Percentiles rank a stretch among this genome's conserved stretches.
Evolutionary conservation across 2,113 vertebrate species (phyloP).

Genomic region (Willisornis vidua): DNA sequence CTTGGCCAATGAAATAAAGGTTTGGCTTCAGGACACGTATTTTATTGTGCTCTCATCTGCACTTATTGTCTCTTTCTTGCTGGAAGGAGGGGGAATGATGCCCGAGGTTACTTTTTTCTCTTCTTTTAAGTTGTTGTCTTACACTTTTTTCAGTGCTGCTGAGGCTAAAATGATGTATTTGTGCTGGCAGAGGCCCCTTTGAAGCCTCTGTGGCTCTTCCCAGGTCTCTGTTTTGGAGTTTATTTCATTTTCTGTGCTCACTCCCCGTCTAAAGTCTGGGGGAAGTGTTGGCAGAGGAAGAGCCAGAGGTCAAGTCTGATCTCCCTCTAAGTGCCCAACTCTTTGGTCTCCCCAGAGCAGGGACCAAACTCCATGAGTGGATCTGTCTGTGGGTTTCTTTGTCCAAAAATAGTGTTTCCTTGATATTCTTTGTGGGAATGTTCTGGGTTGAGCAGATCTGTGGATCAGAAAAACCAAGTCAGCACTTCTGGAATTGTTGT

Average conservation of each 20-base stretch:
- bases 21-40: neutral
- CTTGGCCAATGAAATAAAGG: neutral
- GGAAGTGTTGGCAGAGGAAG: neutral
- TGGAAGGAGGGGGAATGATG: neutral
- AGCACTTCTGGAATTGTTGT: neutral
- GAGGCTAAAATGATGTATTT: neutral
- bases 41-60: neutral
- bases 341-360: neutral
- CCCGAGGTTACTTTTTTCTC: too few relatives aligned
- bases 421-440: neutral
- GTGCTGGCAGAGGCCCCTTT: neutral
- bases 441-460: fast-evolving
- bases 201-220: neutral
- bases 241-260: neutral
- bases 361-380: neutral
- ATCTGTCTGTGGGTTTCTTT: neutral
- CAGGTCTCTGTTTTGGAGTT: neutral
- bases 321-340: neutral
- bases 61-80: neutral
- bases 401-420: neutral
- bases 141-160: neutral
- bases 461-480: neutral
- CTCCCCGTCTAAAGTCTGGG: neutral
- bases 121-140: neutral
- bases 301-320: constrained; percentile 25